Percentiles rank a stretch among this genome's conserved stretches.
Conservation (phyloP, 2,888 invertebrate species). For the Pandemis heparana region DNA sequence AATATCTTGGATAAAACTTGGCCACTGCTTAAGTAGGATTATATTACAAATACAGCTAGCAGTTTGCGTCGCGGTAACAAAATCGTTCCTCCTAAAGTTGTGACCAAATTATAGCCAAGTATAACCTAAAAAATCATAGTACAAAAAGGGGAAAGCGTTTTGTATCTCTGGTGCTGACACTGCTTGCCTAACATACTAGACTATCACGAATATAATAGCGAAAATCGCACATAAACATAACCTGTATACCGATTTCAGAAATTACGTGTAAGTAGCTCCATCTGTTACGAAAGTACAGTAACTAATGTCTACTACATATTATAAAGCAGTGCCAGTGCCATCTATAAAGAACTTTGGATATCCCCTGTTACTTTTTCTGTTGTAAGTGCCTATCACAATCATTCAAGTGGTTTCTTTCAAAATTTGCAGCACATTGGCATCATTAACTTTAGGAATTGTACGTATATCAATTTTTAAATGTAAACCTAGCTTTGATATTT, state of each 20-base stretch:
- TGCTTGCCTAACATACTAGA: not conserved
- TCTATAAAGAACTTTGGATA: not conserved
- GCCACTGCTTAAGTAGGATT: not conserved
- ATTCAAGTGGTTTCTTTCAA: conserved; percentile 11
- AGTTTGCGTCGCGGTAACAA: not conserved
- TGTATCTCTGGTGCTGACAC: not conserved
- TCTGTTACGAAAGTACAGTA: not conserved
- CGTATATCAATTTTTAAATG: conserved; percentile 70
- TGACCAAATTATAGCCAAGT: not conserved
- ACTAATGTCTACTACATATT: not conserved
- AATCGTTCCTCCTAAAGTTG: not conserved
- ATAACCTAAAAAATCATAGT: not conserved
- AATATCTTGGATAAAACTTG: not conserved
- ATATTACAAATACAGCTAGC: not conserved
- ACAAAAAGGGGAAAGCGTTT: not conserved
- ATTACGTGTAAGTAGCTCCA: not conserved
- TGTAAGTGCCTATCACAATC: not conserved
- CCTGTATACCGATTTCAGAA: no score
- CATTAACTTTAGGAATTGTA: conserved; percentile 60
- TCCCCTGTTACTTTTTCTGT: conserved; percentile 1
- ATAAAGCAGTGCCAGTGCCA: not conserved
- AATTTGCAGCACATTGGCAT: conserved; percentile 16
- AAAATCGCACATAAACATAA: not conserved
- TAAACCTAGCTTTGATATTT: conserved; percentile 79
- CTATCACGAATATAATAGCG: not conserved